Base-by-base conservation (phyloP, 2,888 invertebrate genomes). In the Drosophila kuntzei region DNA sequence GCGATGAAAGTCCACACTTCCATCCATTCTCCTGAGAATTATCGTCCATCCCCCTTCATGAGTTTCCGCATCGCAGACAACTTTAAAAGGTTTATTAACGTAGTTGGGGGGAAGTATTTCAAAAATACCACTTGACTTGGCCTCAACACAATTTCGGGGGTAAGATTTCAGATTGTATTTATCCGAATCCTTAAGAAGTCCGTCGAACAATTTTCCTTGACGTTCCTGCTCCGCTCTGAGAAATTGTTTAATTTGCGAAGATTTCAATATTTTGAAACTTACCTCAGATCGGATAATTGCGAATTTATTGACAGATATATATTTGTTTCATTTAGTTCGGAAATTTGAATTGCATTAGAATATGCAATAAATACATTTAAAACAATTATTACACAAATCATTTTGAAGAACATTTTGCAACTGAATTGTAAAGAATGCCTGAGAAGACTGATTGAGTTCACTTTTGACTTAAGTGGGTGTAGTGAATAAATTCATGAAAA, bases 1-100 rank as follows among this genome's bases (percentile, higher is more conserved):
- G 1, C 80, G 69, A 53, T 37, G 46, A 3, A 80, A 79, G 22
- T 69, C 36, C 8, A 62, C 65, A 37, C 75, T 74, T 2, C 79
- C 78, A 16, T 78, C 74, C 7, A 49, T 44, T 0, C 80, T 67
- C 0, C 60, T 57, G 16, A 76, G 12, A 11, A 79, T 32, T 0
- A 80, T 14, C 0, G 59, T 64, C 81, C 81, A 77, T 0, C 61
- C 74, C 1, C 60, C 62, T 1, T 44, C 51, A 1, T 46, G 46
- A 11, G 58, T 67, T 9, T 43, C 29, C 11, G 16, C 25, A 18
- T 80, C 71, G 14, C 74, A 80, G 34, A n/a, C 46, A 25, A 76
- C 73, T n/a, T 46, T 9, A 29, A 76, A 76, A 0, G 80, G 54
- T 12, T 77, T 16, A 0, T n/a, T 46, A 58, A 63, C 60, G 22